Evolutionary conservation across 2,888 invertebrate species (phyloP), one percentile per base, ranked within the genome.

Genomic region (Tridacna gigas): DNA sequence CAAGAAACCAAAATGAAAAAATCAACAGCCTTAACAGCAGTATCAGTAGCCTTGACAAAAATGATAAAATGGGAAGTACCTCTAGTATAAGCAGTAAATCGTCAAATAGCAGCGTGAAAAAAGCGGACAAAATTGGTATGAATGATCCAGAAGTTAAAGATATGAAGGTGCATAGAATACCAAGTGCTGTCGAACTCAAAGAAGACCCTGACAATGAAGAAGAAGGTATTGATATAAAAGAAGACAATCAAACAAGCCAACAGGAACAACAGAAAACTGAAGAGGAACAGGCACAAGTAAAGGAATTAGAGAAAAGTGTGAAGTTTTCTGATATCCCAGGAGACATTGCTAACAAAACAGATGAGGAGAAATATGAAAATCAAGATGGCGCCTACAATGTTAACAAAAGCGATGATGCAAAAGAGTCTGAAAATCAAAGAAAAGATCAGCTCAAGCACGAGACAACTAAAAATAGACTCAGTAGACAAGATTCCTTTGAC

Each of bases 401-500:
- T 0, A 47, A 26, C n/a, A 63, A 61, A 47, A n/a, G 45, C 1
- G 63, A 61, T 22, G 63, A 73, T 15, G 69, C 65, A n/a, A 75
- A 78, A 25, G 78, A 77, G 67, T 20, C 28, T 48, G 25, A 60
- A 51, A 18, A 66, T 71, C 51, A 65, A 45, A 28, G 12, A 7
- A 74, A 73, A 26, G 80, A 74, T 11, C 73, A 77, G 12, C 18
- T 26, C 51, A 74, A 61, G 47, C 69, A 63, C 45, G 78, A 71
- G 45, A 37, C 65, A 51, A 71, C 65, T 61, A 74, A 26, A 51
- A 22, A 47, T 26, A 47, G 15, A 77, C 65, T 82, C 11, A 77
- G 60, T 18, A 79, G 85, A 63, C 83, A 83, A 76, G 84, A 86
- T 77, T 89, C 89, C 3, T 74, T 84, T 63, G 84, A 84, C 47